Evolutionary conservation across 2,113 vertebrate species (phyloP), one percentile per base, ranked within the genome.

Genomic region (Calidris pugnax): DNA sequence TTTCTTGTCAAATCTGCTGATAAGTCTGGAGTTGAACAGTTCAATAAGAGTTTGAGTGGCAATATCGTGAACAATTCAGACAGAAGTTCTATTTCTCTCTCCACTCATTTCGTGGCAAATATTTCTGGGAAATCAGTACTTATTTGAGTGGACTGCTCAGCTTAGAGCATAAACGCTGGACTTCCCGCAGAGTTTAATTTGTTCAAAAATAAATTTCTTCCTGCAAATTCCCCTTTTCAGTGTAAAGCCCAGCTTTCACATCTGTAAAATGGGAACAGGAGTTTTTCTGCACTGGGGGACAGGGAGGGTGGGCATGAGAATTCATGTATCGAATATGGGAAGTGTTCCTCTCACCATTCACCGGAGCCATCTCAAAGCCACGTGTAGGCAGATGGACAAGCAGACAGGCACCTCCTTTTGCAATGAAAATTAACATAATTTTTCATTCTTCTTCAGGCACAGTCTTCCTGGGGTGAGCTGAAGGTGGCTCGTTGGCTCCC

Each of bases 61-160:
- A 95, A 67, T 71, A 48, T 39, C 43, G 77, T 63, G 55, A 81
- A 71, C 68, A 81, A 88, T 67, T 72, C 82, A 64, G 43, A 86
- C 4, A 39, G 76, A 77, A 95, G 75, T 75, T 75, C 37, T 89
- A 30, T 80, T 93, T 90, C 43, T 77, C n/a, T 76, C 51, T 88
- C 48, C 24, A 39, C 39, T 89, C 51, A 84, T 64, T 88, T 90
- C 5, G 68, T 81, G 87, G 69, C 24, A 90, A 95, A 75, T 75
- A 86, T 90, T 96, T 94, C 60, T 90, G 32, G 27, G 71, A 94
- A 78, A 88, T 71, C 59, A 39, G 55, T 59, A 67, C 50, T 93
- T 92, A 33, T 66, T n/a, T 71, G 51, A 86, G 35, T 27, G 37
- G 83, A 35, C 50, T 77, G 9, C 59, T 73, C 24, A 24, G 17